Base-by-base conservation (phyloP, 2,797 vertebrate genomes). In the Lycodopsis pacificus region DNA sequence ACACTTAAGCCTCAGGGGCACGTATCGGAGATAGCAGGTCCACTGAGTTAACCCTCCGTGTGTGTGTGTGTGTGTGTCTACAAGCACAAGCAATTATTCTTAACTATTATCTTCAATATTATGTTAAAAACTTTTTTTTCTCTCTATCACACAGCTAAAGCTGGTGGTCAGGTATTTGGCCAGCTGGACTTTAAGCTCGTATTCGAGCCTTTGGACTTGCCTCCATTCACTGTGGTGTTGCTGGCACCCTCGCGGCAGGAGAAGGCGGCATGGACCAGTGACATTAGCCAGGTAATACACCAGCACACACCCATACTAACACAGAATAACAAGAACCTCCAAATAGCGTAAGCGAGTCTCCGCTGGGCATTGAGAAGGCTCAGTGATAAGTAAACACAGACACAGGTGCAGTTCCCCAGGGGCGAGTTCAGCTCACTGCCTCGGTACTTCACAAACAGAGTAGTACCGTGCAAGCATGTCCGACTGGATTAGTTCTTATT, bases 241-340 rank as follows among this genome's bases (percentile, higher is more conserved):
- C 87, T 99, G 87, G 95, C 97, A 0, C 97, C 98, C 0, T 99
- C 98, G 0, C 95, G 97, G 30, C 98, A 99, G 90, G 98, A 99
- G 92, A 99, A 99, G 85, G 98, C 98, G 12, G 98, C 98, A 0
- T 99, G 98, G 98, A 99, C 96, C 81, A 99, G 98, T 7, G 98
- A 99, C 91, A 98, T 99, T 84, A 99, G 98, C 88, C 98, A 99
- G 97, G 98, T 99, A 91, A 84, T n/a, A 62, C 75, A 76, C 79
- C 76, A 36, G 79, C 51, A 54, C 71, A 42, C 65, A 71, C 65
- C 42, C 63, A 80, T 71, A 81, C 74, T 76, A 72, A 86, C 70
- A 77, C 70, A 74, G 62, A 89, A 85, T 76, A 87, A 88, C 90
- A 91, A 89, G 78, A 84, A 63, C 75, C 81, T 84, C 64, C 73